Evolutionary conservation across 1,140 invertebrate species (phyloP).

Genomic region (Magallana angulata): DNA sequence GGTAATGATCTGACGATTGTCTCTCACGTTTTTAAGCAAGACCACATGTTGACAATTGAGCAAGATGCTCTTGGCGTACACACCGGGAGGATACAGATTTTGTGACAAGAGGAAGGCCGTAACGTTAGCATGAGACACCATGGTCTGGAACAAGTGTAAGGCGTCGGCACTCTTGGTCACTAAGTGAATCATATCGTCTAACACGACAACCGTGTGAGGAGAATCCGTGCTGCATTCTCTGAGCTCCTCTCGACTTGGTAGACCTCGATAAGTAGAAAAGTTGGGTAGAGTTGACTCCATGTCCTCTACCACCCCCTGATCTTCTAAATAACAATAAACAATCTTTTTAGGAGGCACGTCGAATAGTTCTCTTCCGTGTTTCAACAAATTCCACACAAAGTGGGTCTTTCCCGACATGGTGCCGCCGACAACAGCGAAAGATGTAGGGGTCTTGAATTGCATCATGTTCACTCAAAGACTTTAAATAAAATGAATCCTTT

Average conservation of each 20-base stretch:
- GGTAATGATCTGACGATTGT: slow-evolving; percentile 56
- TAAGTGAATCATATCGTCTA: slow-evolving; percentile 41
- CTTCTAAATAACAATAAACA: not conserved
- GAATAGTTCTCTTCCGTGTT: slow-evolving; percentile 1
- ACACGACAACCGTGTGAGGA: slow-evolving; percentile 6
- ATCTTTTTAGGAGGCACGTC: not conserved
- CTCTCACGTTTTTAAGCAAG: slow-evolving; percentile 55
- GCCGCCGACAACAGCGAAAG: not conserved
- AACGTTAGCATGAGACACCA: not conserved
- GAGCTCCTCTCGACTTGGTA: slow-evolving; percentile 30
- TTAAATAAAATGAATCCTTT: not conserved
- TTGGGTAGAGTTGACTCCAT: slow-evolving; percentile 25
- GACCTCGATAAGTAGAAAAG: slow-evolving; percentile 8
- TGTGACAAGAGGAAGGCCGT: slow-evolving; percentile 12
- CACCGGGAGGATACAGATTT: too few species aligned
- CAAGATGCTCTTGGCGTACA: slow-evolving; percentile 44
- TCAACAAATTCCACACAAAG: slow-evolving; percentile 16
- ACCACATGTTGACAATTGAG: slow-evolving; percentile 51
- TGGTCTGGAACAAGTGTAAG: slow-evolving; percentile 1
- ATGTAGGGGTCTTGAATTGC: slow-evolving; percentile 22
- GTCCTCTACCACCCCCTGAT: not conserved
- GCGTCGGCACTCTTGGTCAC: slow-evolving; percentile 28
- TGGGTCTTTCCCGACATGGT: slow-evolving; percentile 36
- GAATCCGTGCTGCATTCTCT: slow-evolving; percentile 2
- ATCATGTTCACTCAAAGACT: not conserved